phyloP scores from a whole-genome alignment of 2,113 vertebrate species.

The Lophura nycthemera region DNA sequence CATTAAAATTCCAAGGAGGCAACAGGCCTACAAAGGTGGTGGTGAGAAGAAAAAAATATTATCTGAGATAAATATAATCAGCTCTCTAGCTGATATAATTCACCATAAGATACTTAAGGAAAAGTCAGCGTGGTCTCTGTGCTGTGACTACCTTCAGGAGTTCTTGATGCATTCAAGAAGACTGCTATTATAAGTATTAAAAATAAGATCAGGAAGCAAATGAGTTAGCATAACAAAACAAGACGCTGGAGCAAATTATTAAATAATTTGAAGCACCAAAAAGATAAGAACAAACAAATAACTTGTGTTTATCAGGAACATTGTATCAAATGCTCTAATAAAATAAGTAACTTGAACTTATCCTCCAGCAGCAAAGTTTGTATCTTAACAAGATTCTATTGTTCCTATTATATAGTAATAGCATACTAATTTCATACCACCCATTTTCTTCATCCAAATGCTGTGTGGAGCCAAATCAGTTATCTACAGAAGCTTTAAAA shows the following conservation, averaged over 20 bases:
- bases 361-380: background rate
- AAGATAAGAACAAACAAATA: background rate
- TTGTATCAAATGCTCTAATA: background rate
- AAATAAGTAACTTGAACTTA: background rate
- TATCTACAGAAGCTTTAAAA: background rate
- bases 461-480: background rate
- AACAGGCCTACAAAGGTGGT: background rate
- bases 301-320: background rate
- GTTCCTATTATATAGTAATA: background rate
- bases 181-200: rapidly evolving
- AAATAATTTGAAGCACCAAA: background rate
- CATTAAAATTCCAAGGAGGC: background rate
- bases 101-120: background rate
- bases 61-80: background rate
- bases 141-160: background rate
- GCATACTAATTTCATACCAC: background rate
- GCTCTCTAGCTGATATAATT: background rate
- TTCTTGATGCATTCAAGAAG: background rate
- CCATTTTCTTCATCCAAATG: background rate
- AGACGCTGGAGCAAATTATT: background rate
- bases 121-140: background rate
- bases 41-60: background rate
- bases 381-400: background rate
- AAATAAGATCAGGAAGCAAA: background rate
- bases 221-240: background rate